Evolutionary conservation across 2,797 vertebrate genomes (phyloP).

Genomic region (Cercopithecus diana): DNA sequence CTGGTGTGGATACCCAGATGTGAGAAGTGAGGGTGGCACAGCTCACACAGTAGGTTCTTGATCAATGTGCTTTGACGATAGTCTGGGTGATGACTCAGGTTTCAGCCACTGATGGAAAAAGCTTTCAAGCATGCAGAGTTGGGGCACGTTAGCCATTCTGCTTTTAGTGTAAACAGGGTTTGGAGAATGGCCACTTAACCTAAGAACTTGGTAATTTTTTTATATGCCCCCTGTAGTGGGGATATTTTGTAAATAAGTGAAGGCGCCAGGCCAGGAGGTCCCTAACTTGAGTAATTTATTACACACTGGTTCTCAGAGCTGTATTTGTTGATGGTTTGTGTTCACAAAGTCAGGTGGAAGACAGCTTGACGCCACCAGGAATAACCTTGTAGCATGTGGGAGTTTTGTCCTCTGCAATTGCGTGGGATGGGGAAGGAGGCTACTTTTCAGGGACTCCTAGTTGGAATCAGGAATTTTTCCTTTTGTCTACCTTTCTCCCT

Average conservation of each 20-base stretch:
- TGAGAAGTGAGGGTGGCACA: not conserved
- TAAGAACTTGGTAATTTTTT: constrained; percentile 47
- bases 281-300: constrained; percentile 54
- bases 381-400: constrained; percentile 68
- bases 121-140: constrained; percentile 16
- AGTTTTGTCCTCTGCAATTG: constrained; percentile 61
- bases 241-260: constrained; percentile 76
- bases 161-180: constrained; percentile 62
- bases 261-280: not conserved
- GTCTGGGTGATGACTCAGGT: not conserved
- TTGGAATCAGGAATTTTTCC: constrained; percentile 54
- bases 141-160: constrained; percentile 15
- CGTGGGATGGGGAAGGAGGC: constrained; percentile 41
- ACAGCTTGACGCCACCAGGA: constrained; percentile 44
- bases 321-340: constrained; percentile 76
- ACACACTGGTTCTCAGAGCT: constrained; percentile 38
- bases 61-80: not conserved
- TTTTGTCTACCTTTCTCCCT: constrained; percentile 39
- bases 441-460: constrained; percentile 17
- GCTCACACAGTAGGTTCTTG: not conserved
- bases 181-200: constrained; percentile 59
- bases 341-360: constrained; percentile 58
- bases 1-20: not conserved
- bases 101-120: not conserved
- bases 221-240: constrained; percentile 30